Conservation (phyloP, 1,140 invertebrate species). For the Ceratitis capitata region DNA sequence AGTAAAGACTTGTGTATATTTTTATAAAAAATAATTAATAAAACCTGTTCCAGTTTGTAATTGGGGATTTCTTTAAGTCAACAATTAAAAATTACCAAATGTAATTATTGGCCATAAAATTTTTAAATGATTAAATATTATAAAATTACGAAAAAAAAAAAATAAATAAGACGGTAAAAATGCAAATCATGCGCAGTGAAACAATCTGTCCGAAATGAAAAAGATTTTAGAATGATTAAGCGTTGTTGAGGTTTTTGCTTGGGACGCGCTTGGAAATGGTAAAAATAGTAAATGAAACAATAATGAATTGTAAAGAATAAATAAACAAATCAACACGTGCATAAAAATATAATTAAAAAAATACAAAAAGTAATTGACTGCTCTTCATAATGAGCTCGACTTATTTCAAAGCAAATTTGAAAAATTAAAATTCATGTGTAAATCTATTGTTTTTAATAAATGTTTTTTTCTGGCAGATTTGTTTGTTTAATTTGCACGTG, state of each 20-base stretch:
- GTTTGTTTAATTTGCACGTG: no score
- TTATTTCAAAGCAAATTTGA: no score
- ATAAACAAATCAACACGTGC: not conserved
- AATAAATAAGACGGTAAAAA: not conserved
- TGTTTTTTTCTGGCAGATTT: no score
- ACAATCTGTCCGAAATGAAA: not conserved
- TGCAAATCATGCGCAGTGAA: not conserved
- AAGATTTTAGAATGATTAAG: no score
- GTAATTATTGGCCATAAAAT: conserved; percentile 2
- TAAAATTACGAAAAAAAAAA: not conserved
- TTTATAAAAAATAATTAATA: not conserved
- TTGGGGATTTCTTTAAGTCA: not conserved
- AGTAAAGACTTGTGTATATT: no score
- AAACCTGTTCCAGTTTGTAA: not conserved
- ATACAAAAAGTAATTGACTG: no score
- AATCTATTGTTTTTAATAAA: no score
- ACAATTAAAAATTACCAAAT: not conserved
- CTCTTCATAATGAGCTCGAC: no score
- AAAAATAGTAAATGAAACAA: not conserved
- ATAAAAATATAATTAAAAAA: no score
- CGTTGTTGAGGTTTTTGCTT: not conserved
- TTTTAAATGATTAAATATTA: no score
- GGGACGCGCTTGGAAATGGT: not conserved
- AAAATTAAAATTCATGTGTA: no score
- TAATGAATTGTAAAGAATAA: not conserved